Evolutionary conservation across 1,140 invertebrate species (phyloP), one percentile per base, ranked within the genome.

Genomic region (Drosophila ohnishii): DNA sequence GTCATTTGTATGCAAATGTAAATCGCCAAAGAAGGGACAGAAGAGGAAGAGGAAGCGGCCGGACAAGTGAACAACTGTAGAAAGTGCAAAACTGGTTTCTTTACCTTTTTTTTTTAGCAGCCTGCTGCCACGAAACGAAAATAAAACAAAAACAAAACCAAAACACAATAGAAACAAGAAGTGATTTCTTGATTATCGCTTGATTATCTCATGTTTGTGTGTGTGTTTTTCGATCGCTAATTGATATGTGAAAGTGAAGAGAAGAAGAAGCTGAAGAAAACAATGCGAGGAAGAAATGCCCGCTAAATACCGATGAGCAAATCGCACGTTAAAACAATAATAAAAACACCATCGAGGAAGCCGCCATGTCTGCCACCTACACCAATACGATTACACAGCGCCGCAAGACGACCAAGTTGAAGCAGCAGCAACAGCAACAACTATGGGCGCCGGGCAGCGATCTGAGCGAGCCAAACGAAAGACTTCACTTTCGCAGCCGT

Each of bases 401-500:
- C 39, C 89, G 89, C 66, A 90, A 90, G 67, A 55, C 85, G 57
- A 56, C 79, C 30, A 90, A 90, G 69, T 72, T 78, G 37, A 90
- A 77, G 51, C 78, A 78, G 34, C 59, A 78, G 11, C 80, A 78
- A 9, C 78, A 78, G 39, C 64, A 71, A 30, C 56, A 72, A 37
- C 76, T 37, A 64, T 58, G 60, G 71, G 58, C 63, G 60, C 40
- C 69, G 50, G 13, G 50, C 64, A 78, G 69, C 48, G 84, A 88
- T 59, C 74, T 58, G 14, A 55, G 60, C 47, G 79, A 86, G 47
- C 63, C 64, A 88, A 90, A 90, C 87, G 88, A 90, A 90, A 90
- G 87, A 90, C 87, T 90, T 90, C 88, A 90, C 83, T 90, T 88
- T 79, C 80, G 78, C 80, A 90, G 80, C 70, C 83, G 70, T 70